phyloP scores from a whole-genome alignment of 2,797 vertebrate species.

The Trachops cirrhosus region DNA sequence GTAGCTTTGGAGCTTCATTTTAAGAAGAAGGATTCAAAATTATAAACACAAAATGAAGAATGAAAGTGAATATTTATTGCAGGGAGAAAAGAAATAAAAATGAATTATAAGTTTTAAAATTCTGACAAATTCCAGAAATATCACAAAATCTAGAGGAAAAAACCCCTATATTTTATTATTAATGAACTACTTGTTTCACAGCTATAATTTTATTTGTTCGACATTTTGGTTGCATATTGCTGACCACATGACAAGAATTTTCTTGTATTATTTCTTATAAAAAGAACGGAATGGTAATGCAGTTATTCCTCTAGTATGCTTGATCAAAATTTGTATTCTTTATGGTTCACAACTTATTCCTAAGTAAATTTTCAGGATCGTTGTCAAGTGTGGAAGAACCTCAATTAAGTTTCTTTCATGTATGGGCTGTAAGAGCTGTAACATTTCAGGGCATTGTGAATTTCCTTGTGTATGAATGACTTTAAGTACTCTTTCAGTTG shows the following conservation, averaged over 20 bases:
- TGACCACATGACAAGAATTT: not conserved
- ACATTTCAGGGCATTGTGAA: not conserved
- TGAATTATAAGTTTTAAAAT: conserved; percentile 13
- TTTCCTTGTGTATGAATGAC: not conserved
- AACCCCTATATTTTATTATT: not conserved
- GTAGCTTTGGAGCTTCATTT: not conserved
- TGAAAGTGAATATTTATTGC: not conserved
- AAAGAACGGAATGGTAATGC: not conserved
- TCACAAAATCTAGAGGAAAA: not conserved
- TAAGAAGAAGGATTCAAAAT: not conserved
- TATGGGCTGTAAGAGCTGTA: not conserved
- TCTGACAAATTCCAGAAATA: conserved; percentile 29
- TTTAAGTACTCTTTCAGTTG: not conserved
- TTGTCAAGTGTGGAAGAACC: not conserved
- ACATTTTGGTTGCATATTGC: not conserved
- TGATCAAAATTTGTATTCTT: not conserved
- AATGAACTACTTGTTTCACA: not conserved
- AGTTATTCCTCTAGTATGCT: not conserved
- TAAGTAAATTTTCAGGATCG: conserved; percentile 17
- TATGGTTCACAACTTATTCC: not conserved
- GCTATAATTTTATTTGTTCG: not conserved
- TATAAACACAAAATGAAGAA: not conserved
- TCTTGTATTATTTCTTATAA: not conserved
- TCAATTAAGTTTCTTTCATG: not conserved
- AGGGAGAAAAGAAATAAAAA: not conserved